Evolutionary conservation across 2,113 vertebrate species (phyloP).

Genomic region (Nyctereutes procyonoides): DNA sequence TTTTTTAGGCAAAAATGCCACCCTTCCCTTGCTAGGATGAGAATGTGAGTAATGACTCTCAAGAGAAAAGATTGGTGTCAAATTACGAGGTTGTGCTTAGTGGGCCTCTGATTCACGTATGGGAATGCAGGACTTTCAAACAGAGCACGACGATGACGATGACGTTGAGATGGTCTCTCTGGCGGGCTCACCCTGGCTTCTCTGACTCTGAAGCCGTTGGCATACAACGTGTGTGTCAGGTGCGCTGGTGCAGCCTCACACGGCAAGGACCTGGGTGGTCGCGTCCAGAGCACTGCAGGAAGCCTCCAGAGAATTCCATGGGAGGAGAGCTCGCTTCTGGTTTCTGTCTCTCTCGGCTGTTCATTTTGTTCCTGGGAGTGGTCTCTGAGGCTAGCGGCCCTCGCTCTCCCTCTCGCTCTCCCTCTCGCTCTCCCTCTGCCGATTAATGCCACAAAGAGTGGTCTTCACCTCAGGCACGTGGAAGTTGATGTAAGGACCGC

Average conservation of each 20-base stretch:
- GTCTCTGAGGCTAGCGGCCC: not conserved
- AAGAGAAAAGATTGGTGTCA: slow-evolving; percentile 62
- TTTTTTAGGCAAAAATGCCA: slow-evolving; percentile 73
- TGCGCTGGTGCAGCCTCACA: not conserved
- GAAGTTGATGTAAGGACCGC: not conserved
- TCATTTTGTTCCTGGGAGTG: not conserved
- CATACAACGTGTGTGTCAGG: not conserved
- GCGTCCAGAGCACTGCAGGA: not conserved
- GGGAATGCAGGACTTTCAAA: slow-evolving; percentile 55
- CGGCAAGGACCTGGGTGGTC: not conserved
- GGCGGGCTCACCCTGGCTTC: slow-evolving; percentile 34
- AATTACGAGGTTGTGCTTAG: slow-evolving; percentile 43
- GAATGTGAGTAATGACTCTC: slow-evolving; percentile 62
- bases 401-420: not conserved
- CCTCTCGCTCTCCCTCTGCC: not conserved
- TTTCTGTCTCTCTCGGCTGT: not conserved
- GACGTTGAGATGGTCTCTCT: slow-evolving; percentile 47
- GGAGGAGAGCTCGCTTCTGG: not conserved
- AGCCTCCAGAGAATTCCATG: not conserved
- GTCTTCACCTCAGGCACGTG: not conserved
- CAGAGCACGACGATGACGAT: slow-evolving; percentile 43
- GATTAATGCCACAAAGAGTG: not conserved
- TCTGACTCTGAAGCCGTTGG: slow-evolving; percentile 2
- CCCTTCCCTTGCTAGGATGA: slow-evolving; percentile 64
- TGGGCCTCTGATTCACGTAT: slow-evolving; percentile 63